A percentile compares a stretch with the other conserved stretches of the same genome.
These are phyloP conservation scores for Homalodisca vitripennis DNA, from an alignment of 1,140 invertebrate species.

Conservation along the genomic window DNA sequence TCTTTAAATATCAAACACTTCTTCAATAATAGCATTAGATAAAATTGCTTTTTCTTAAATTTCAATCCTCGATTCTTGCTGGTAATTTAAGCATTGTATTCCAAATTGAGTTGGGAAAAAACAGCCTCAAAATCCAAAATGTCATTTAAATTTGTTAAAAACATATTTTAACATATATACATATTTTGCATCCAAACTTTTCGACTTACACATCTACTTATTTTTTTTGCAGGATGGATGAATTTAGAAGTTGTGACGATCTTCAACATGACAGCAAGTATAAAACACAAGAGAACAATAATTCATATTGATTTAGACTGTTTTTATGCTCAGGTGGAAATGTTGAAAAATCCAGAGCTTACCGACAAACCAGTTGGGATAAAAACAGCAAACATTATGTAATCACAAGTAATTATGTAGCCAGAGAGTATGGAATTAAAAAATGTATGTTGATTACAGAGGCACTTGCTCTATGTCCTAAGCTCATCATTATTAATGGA, in stretches of 20 bases:
- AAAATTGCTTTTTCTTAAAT: no score
- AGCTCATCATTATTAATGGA: constrained; percentile 66
- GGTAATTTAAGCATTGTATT: no score
- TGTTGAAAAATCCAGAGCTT: constrained; percentile 64
- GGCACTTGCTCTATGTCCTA: constrained; percentile 64
- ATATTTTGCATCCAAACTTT: no score
- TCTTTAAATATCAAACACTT: no score
- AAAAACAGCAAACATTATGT: constrained; percentile 77
- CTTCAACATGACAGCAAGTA: constrained; percentile 1
- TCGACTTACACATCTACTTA: no score
- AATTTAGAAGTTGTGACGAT: not conserved
- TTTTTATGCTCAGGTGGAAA: constrained; percentile 83
- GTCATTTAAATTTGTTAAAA: no score
- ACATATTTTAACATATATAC: no score
- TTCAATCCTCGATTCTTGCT: no score
- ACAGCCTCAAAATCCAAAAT: no score
- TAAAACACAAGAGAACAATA: constrained; percentile 60
- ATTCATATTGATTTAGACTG: constrained; percentile 77
- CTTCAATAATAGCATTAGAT: no score
- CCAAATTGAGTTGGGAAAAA: no score
- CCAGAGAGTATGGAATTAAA: constrained; percentile 64
- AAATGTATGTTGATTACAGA: constrained; percentile 73
- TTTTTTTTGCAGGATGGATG: constrained; percentile 5
- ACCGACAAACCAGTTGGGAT: constrained; percentile 66
- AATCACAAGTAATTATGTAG: constrained; percentile 78